Conservation (phyloP, 2,113 vertebrate species). For the Thomomys bottae region DNA sequence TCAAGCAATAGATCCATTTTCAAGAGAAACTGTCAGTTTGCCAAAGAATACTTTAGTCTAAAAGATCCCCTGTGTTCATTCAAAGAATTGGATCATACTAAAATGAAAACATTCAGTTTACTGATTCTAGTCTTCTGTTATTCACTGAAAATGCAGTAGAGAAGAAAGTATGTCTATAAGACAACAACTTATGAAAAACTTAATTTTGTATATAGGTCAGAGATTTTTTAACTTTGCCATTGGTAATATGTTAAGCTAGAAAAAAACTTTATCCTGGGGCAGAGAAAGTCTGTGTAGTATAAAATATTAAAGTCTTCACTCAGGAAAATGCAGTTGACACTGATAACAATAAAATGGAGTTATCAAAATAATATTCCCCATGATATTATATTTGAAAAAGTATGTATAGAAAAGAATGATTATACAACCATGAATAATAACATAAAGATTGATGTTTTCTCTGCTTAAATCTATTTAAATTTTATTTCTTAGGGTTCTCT, state of each 20-base stretch:
- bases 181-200: not conserved
- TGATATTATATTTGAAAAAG: not conserved
- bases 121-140: not conserved
- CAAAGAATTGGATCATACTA: not conserved
- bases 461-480: not conserved
- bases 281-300: too few relatives aligned
- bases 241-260: not conserved
- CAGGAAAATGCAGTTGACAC: not conserved
- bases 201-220: not conserved
- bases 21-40: not conserved
- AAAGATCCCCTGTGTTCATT: not conserved
- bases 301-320: not conserved
- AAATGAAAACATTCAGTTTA: not conserved
- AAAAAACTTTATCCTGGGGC: not conserved
- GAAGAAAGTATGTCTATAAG: not conserved
- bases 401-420: not conserved
- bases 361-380: not conserved
- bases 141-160: not conserved
- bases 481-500: not conserved
- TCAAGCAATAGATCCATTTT: not conserved
- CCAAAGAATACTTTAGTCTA: not conserved
- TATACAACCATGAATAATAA: not conserved
- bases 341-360: not conserved
- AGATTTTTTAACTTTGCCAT: not conserved
- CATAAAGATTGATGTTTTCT: not conserved